These are phyloP conservation scores for Furcula furcula DNA, from an alignment of 2,888 invertebrate species.

Conservation along the genomic window DNA sequence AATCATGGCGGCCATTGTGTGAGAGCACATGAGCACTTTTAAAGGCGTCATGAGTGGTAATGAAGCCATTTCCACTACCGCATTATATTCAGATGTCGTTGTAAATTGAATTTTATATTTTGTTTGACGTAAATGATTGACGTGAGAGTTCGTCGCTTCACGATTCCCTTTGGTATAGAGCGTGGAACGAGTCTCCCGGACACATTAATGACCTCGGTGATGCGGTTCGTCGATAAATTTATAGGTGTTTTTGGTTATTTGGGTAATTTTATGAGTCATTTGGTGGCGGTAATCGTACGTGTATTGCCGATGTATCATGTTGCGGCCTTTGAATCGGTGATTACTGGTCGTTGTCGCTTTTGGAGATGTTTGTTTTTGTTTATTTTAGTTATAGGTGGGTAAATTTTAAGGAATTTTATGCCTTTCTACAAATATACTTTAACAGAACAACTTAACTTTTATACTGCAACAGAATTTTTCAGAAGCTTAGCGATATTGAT, in stretches of 20 bases:
- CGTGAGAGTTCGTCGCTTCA: slow-evolving; percentile 47
- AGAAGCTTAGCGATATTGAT: no score
- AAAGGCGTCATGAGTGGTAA: slow-evolving; percentile 63
- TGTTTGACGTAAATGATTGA: slow-evolving; percentile 81
- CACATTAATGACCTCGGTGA: slow-evolving; percentile 68
- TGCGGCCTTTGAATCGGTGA: slow-evolving; percentile 45
- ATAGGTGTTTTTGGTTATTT: slow-evolving; percentile 73
- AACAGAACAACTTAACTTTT: no score
- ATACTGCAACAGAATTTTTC: no score
- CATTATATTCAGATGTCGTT: slow-evolving; percentile 62
- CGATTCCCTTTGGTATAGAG: slow-evolving; percentile 30
- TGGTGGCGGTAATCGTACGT: slow-evolving; percentile 64
- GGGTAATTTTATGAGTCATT: slow-evolving; percentile 78
- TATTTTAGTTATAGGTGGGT: slow-evolving; percentile 2
- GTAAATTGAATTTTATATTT: slow-evolving; percentile 80
- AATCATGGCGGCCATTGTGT: slow-evolving; percentile 60
- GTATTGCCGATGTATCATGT: slow-evolving; percentile 52
- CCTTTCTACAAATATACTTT: no score
- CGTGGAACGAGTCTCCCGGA: slow-evolving; percentile 39
- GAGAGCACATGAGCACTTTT: slow-evolving; percentile 51
- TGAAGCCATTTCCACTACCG: slow-evolving; percentile 69
- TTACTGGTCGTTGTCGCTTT: no score
- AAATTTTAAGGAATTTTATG: no score
- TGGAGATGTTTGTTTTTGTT: slow-evolving; percentile 5
- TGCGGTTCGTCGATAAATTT: slow-evolving; percentile 65